Evolutionary conservation across 2,113 vertebrate genomes (phyloP).

Genomic region (Toxotes jaculatrix): DNA sequence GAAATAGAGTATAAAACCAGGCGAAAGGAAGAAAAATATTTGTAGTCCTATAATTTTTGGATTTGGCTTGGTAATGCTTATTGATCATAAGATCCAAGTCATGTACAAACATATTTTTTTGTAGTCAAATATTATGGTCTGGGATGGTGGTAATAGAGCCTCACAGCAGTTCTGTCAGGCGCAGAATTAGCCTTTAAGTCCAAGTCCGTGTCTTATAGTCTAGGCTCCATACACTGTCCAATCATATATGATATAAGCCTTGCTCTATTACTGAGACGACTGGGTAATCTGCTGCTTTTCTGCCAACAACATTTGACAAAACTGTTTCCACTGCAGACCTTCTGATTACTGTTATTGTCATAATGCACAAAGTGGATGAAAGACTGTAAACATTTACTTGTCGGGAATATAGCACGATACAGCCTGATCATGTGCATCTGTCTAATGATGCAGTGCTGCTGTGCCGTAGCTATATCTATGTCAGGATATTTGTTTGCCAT

Average conservation of each 20-base stretch:
- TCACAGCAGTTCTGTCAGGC: neutral
- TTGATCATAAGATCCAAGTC: neutral
- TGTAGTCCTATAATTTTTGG: neutral
- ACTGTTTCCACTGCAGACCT: neutral
- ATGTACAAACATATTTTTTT: neutral
- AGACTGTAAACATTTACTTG: neutral
- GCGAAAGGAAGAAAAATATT: neutral
- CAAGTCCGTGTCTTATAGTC: no score
- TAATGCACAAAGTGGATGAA: neutral
- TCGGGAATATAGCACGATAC: neutral
- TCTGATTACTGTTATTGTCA: neutral
- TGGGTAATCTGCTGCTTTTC: neutral
- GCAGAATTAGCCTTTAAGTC: neutral
- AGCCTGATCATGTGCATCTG: neutral
- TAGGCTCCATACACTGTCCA: neutral
- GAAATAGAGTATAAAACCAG: neutral
- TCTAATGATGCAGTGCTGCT: neutral
- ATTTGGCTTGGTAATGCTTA: neutral
- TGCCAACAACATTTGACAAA: neutral
- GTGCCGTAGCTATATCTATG: no score
- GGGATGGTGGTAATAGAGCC: neutral
- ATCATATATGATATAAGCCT: neutral
- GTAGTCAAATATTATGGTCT: neutral
- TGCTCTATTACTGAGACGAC: neutral
- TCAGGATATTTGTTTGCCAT: neutral